phyloP scores from a whole-genome alignment of 2,888 invertebrate genomes.

The Scaptomyza reducta region DNA sequence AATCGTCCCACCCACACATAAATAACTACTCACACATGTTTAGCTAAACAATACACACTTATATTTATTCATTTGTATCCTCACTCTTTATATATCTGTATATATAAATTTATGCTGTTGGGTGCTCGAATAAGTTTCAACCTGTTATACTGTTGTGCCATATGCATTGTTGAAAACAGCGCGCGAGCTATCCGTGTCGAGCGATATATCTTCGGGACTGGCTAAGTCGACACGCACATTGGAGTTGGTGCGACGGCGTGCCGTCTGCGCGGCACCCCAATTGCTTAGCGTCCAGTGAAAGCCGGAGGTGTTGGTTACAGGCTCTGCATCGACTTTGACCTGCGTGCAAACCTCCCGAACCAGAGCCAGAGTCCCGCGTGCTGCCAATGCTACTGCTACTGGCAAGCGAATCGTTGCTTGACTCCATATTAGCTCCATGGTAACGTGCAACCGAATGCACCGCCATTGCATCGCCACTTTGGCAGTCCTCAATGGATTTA shows the following conservation, averaged over 20 bases:
- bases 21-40: too few species aligned
- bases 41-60: too few species aligned
- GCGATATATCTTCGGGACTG: slow-evolving; percentile 93
- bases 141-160: slow-evolving; percentile 91
- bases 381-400: slow-evolving; percentile 84
- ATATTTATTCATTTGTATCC: too few species aligned
- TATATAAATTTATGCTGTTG: slow-evolving; percentile 42
- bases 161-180: slow-evolving; percentile 90
- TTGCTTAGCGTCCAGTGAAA: slow-evolving; percentile 87
- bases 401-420: slow-evolving; percentile 86
- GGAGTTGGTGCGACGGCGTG: slow-evolving; percentile 84
- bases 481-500: slow-evolving; percentile 90
- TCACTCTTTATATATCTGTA: slow-evolving; percentile 23
- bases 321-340: slow-evolving; percentile 82
- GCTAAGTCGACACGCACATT: slow-evolving; percentile 92
- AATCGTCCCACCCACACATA: too few species aligned
- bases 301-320: slow-evolving; percentile 83
- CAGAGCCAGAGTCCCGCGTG: slow-evolving; percentile 82
- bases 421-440: slow-evolving; percentile 85
- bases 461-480: slow-evolving; percentile 86
- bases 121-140: slow-evolving; percentile 51
- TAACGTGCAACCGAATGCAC: slow-evolving; percentile 85
- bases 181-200: slow-evolving; percentile 91
- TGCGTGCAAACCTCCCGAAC: slow-evolving; percentile 83
- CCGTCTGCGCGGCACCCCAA: slow-evolving; percentile 85